Evolutionary conservation across 2,888 invertebrate genomes (phyloP).

Genomic region (Chouioia cunea): DNA sequence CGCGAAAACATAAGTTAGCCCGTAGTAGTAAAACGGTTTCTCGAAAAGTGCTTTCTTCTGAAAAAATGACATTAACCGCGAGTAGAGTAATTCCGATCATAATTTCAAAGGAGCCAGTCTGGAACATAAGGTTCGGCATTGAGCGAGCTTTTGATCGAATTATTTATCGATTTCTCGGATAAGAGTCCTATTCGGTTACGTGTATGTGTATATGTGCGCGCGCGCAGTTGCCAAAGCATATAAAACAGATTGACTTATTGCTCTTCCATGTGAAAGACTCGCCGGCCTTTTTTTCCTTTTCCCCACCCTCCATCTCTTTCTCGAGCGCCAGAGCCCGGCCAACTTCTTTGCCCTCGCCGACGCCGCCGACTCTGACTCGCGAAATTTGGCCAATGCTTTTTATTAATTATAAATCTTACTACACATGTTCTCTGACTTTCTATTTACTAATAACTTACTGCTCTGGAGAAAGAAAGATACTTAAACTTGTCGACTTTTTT

Average conservation of each 20-base stretch:
- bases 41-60: background rate
- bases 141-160: conserved; percentile 47
- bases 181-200: conserved; percentile 32
- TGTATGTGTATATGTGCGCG: background rate
- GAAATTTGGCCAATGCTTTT: conserved; percentile 43
- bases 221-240: conserved; percentile 45
- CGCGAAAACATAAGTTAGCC: too few species aligned
- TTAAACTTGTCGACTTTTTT: too few species aligned
- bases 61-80: conserved; percentile 14
- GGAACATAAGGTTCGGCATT: conserved; percentile 32
- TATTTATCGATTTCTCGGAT: conserved; percentile 46
- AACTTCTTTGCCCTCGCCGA: conserved; percentile 33
- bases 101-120: conserved; percentile 4
- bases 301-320: conserved; percentile 12
- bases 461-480: too few species aligned
- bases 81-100: conserved; percentile 27
- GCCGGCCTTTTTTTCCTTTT: conserved; percentile 14
- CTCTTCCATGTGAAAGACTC: conserved; percentile 49
- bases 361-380: background rate
- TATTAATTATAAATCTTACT: conserved; percentile 30
- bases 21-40: too few species aligned
- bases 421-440: background rate
- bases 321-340: conserved; percentile 28
- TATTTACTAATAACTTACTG: conserved; percentile 41
- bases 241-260: conserved; percentile 50